A percentile compares a stretch with the other conserved stretches of the same genome.
Conservation (phyloP, 1,140 invertebrate species). For the Musca domestica region DNA sequence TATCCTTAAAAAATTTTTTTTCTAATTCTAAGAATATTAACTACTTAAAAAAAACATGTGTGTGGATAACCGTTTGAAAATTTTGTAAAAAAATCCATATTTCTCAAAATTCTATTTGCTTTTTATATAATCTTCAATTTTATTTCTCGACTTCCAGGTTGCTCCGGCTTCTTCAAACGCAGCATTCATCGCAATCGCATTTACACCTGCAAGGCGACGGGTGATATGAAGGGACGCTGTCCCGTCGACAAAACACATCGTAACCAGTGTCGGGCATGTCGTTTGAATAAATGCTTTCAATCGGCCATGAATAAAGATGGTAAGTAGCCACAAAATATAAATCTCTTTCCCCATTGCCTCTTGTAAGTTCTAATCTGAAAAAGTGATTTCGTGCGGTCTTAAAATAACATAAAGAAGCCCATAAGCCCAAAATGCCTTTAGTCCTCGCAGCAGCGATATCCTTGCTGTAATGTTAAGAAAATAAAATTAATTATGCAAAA, state of each 20-base stretch:
- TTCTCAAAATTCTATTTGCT: too few species aligned
- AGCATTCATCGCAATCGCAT: slow-evolving; percentile 93
- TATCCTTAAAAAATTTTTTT: background rate
- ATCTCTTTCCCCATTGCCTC: background rate
- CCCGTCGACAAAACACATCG: slow-evolving; percentile 96
- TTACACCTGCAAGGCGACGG: slow-evolving; percentile 95
- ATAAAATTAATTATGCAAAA: slow-evolving; percentile 21
- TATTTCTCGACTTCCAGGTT: slow-evolving; percentile 64
- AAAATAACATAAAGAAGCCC: background rate
- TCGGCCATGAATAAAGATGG: slow-evolving; percentile 99
- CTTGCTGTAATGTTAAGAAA: slow-evolving; percentile 10
- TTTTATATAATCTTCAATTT: too few species aligned
- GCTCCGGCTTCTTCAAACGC: slow-evolving; percentile 96
- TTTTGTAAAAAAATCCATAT: too few species aligned
- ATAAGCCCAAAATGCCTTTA: background rate
- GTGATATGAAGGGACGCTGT: slow-evolving; percentile 87
- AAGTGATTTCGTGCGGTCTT: background rate
- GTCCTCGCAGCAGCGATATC: background rate
- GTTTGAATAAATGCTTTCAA: slow-evolving; percentile 94
- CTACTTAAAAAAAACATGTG: too few species aligned
- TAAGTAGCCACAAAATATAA: slow-evolving; percentile 62
- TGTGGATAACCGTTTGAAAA: too few species aligned
- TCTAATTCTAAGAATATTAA: background rate
- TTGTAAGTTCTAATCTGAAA: background rate
- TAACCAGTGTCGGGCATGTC: slow-evolving; percentile 95